Base-by-base conservation (phyloP, 2,888 invertebrate genomes). In the Thalpophila matura region DNA sequence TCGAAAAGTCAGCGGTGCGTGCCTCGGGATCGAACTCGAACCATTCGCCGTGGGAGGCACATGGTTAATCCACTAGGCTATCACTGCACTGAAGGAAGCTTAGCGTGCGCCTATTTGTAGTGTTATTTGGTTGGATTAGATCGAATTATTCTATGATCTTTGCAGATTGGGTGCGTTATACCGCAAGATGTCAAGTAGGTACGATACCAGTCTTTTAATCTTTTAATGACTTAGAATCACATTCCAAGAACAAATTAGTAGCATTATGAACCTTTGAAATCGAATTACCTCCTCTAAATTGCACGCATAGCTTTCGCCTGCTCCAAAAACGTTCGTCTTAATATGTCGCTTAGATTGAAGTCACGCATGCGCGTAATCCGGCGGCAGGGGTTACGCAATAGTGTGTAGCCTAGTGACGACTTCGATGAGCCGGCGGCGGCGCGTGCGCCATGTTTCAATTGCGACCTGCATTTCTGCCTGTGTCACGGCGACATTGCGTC, bases 391-490 rank as follows among this genome's bases (percentile, higher is more conserved):
- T 91, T 91, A 84, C 83, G 89, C 79, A 92, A 92, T 74, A 58
- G 37, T 71, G 62, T 74, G 74, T 61, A 61, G 47, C 35, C 62
- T 54, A 77, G 64, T 65, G 84, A 87, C 82, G 86, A 88, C 83
- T 84, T 61, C 79, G 81, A 84, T 83, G 85, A 82, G 79, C 77
- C 67, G 29, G 72, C 62, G 29, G 72, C 62, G 72, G 83, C 73
- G 80, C 87, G 88, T 86, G 86, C 76, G 76, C 73, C 60, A 83
- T 73, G 81, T 91, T 81, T 81, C 82, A 91, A 93, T 92, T 83
- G 82, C 77, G 91, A 87, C 93, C 92, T 87, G 91, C 85, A 91
- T 93, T 80, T 85, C 75, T 70, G 77, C 56, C 80, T 77, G 78
- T 85, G 87, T 85, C 85, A 87, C 80, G 85, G 84, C 76, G 73